A percentile compares a stretch with the other conserved stretches of the same genome.
Evolutionary conservation across 2,888 invertebrate genomes (phyloP).

Genomic region (Herminia tarsipennalis): DNA sequence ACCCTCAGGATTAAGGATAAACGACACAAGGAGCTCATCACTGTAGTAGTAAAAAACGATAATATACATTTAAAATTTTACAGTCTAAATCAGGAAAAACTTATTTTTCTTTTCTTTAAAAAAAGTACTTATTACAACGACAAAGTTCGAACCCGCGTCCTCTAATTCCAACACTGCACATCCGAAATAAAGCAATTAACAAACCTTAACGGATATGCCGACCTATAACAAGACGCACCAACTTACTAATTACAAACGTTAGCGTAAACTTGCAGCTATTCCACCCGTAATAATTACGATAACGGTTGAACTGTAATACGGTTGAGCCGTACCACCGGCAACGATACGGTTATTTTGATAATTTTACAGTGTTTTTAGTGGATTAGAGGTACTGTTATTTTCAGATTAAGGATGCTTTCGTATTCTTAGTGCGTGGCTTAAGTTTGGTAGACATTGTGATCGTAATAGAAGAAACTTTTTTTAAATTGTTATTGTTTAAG

Average conservation of each 20-base stretch:
- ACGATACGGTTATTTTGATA: conserved; percentile 6
- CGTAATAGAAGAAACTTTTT: neutral
- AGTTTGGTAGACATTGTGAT: neutral
- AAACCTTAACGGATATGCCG: conserved; percentile 16
- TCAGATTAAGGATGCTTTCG: conserved; percentile 20
- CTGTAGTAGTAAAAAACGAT: too few species aligned
- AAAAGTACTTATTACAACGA: too few species aligned
- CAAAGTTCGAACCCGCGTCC: too few species aligned
- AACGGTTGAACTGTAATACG: conserved; percentile 21
- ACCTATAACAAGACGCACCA: conserved; percentile 26
- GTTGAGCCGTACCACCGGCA: conserved; percentile 1
- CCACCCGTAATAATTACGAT: conserved; percentile 22
- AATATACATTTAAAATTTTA: too few species aligned
- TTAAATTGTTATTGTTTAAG: neutral
- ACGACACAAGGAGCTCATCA: too few species aligned
- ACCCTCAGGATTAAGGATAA: too few species aligned
- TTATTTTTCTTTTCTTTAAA: neutral
- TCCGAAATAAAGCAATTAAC: conserved; percentile 25
- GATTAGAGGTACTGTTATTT: conserved; percentile 32
- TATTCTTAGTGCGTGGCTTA: neutral
- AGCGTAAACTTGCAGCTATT: conserved; percentile 32
- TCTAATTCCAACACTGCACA: conserved; percentile 4
- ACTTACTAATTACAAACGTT: conserved; percentile 33
- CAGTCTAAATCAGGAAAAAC: neutral
- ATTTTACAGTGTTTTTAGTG: conserved; percentile 25